Evolutionary conservation across 2,888 invertebrate species (phyloP).

Genomic region (Lepidochitona cinerea): DNA sequence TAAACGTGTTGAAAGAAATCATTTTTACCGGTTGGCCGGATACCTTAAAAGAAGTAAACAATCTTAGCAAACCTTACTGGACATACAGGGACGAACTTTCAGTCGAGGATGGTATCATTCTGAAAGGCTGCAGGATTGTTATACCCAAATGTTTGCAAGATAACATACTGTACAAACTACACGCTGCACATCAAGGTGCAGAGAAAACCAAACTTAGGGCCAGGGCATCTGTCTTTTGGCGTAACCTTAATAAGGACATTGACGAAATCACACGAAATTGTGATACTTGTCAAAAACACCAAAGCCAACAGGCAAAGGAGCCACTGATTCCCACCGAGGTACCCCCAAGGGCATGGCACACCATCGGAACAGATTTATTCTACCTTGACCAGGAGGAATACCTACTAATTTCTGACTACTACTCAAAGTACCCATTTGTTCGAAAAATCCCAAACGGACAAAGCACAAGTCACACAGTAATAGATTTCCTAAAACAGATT

Average conservation of each 20-base stretch:
- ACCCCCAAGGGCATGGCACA: slow-evolving; percentile 21
- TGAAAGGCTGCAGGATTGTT: slow-evolving; percentile 24
- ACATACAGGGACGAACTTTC: slow-evolving; percentile 18
- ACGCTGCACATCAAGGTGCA: slow-evolving; percentile 16
- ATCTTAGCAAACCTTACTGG: slow-evolving; percentile 17
- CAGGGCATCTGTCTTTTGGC: slow-evolving; percentile 21
- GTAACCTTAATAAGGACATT: slow-evolving; percentile 27
- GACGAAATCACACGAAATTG: neutral
- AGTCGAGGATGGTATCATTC: slow-evolving; percentile 24
- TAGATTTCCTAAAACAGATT: neutral
- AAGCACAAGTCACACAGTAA: neutral
- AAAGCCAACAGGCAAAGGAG: slow-evolving; percentile 12
- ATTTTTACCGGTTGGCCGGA: slow-evolving; percentile 20
- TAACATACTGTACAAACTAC: slow-evolving; percentile 20
- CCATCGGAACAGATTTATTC: slow-evolving; percentile 24
- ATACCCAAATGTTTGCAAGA: no score
- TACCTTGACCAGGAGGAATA: slow-evolving; percentile 14
- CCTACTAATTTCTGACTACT: slow-evolving; percentile 18
- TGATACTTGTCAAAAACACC: slow-evolving; percentile 14
- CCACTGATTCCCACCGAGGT: slow-evolving; percentile 13
- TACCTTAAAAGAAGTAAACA: slow-evolving; percentile 9
- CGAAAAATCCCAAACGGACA: neutral
- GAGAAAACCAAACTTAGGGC: slow-evolving; percentile 20
- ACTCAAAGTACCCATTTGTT: slow-evolving; percentile 12
- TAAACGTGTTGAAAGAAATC: slow-evolving; percentile 14